Evolutionary conservation across 2,113 vertebrate genomes (phyloP), one percentile per base, ranked within the genome.

Genomic region (Tachysurus vachellii): DNA sequence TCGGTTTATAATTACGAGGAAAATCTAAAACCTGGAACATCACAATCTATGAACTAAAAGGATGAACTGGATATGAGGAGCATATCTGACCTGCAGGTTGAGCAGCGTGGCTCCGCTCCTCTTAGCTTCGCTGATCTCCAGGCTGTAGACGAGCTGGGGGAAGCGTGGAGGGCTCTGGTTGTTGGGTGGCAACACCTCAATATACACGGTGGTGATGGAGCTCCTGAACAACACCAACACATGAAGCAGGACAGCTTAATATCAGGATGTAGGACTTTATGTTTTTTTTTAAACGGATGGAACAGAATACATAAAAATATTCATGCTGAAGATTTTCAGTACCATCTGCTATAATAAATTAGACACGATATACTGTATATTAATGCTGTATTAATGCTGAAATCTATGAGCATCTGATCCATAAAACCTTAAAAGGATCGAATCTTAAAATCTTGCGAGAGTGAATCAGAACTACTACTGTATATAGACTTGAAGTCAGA

Each of bases 111-210:
- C 98, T 66, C 97, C 97, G 0, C 94, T 95, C 88, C 97, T 95
- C 98, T 99, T 98, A 42, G 97, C 98, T 89, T 99, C 98, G 1
- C 98, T 99, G 92, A 99, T 94, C 93, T 99, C 98, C 88, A 99
- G 94, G 91, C 93, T 98, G 93, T 97, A 99, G 91, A 96, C 95
- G 90, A 95, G 94, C 89, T 96, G 96, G 0, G 96, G 96, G 88
- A 99, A 99, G 54, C 95, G 96, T 0, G 98, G 98, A 77, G 98
- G 98, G 80, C 98, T 99, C 94, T 99, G 98, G 92, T 99, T 99
- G 93, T 99, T 99, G 80, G 98, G 98, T 0, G 98, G 98, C 90
- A 99, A 95, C 77, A 99, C 97, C 92, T 99, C 98, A 5, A 99
- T 97, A 89, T 99, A 99, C 87, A 99, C 97, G 0, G 98, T 99